Base-by-base conservation (phyloP, 2,113 vertebrate genomes). In the Neolamprologus longior region DNA sequence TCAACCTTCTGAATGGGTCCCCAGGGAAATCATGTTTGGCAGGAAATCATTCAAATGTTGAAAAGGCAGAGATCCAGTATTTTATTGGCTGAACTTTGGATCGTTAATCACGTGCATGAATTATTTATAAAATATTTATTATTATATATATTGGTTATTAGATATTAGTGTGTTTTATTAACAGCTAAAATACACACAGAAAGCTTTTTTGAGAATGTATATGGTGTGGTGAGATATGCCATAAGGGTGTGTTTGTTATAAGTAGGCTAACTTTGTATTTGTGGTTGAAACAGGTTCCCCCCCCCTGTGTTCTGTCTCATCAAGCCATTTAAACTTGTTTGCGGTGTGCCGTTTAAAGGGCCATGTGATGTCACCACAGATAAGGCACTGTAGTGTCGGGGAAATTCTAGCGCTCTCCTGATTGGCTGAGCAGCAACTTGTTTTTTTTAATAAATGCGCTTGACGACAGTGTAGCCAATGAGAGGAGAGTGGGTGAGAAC, bases 401-500 rank as follows among this genome's bases (percentile, higher is more conserved):
- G 85, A 86, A 93, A 37, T 86, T 93, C 82, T 57, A 8, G 4
- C 57, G 80, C 19, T 35, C 28, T 42, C 5, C 28, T 88, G 80
- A 95, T 96, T 96, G 94, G 95, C 82, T 81, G 6, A 80, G 28
- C 42, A 19, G 21, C 4, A 28, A 73, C 61, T 86, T 93, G 83
- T 90, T 92, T 81, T 91, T 90, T 26, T 79, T 71, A 17, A 87
- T 82, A 88, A 86, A 90, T 88, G 71, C 1, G 13, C 95, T 80
- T 94, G 73, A 94, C 95, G 12, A 96, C 95, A 96, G 73, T 82
- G 26, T 61, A 90, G 90, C 95, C 95, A 96, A 95, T 96, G 71
- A 92, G 88, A 90, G 81, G 19, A 21, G 63, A 68, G 63, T 37
- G 61, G 61, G 19, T 66, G 61, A 37, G 61, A 66, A 66, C 61